Base-by-base conservation (phyloP, 2,888 invertebrate species). In the Dendrolimus houi region DNA sequence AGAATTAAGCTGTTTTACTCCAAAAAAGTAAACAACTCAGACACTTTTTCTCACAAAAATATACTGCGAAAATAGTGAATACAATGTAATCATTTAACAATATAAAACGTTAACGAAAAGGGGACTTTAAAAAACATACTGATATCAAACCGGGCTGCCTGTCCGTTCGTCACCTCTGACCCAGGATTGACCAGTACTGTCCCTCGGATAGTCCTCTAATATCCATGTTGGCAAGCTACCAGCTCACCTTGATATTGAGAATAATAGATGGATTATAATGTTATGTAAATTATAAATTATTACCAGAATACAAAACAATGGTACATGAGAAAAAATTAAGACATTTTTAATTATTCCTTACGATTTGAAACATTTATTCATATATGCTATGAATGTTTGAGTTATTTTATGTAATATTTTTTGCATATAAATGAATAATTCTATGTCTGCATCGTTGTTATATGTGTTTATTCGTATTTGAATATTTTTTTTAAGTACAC, bases 81-180 rank as follows among this genome's bases (percentile, higher is more conserved):
- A 29, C 29, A 29, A 29, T 29, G 29, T 29, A 29, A 29, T 29
- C 29, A 29, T 29, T 29, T 29, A 29, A 29, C 29, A 29, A 29
- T 53, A 29, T 13, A 54, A 13, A 54, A 54, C 10, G 10, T 1
- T n/a, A 47, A 56, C 52, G 52, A n/a, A 29, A 29, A 53, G 56
- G 55, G 55, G 10, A 29, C 47, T 47, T 66, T 62, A 64, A 65
- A 70, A 70, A 69, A 60, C 64, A 65, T 62, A 62, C 68, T 66
- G 64, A 67, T 67, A 66, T 69, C 64, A 69, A 79, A 80, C 81
- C 85, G 81, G 86, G 77, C 76, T 68, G 72, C 65, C 60, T 54
- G 86, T 79, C 87, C 88, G 89, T 89, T 89, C 74, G 79, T 87
- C 84, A 89, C 89, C 89, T 87, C 72, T 89, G 89, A 89, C 89